Conservation (phyloP, 1,140 invertebrate species). For the Venustaconcha ellipsiformis region DNA sequence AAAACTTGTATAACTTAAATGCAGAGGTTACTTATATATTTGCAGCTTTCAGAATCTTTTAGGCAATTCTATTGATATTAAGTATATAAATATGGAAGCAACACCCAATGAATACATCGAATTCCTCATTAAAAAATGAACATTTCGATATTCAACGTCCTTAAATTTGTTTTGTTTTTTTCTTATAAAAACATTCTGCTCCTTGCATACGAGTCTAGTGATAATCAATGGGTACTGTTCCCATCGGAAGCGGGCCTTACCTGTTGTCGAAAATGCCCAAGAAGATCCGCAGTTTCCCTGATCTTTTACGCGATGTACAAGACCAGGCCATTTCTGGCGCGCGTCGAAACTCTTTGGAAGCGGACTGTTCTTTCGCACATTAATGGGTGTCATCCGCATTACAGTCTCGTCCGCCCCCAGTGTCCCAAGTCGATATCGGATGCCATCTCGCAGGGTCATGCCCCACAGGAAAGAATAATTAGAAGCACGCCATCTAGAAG, state of each 20-base stretch:
- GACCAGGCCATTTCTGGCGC: conserved; percentile 78
- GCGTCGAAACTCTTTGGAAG: conserved; percentile 79
- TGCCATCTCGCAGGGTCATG: conserved; percentile 82
- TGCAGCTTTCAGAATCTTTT: too few species aligned
- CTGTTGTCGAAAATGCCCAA: conserved; percentile 90
- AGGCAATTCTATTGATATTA: too few species aligned
- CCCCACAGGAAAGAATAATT: conserved; percentile 90
- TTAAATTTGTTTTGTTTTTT: too few species aligned
- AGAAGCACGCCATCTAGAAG: conserved; percentile 78
- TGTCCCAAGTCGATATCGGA: conserved; percentile 80
- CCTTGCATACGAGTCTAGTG: too few species aligned
- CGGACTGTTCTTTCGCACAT: conserved; percentile 44
- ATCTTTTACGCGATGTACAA: conserved; percentile 82
- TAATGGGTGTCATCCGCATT: conserved; percentile 72
- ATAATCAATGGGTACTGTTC: too few species aligned
- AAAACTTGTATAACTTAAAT: too few species aligned
- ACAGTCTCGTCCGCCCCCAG: conserved; percentile 65
- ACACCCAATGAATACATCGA: too few species aligned
- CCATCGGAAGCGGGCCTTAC: conserved; percentile 20
- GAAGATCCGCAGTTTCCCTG: conserved; percentile 93
- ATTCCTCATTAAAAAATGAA: too few species aligned
- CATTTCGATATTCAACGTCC: too few species aligned
- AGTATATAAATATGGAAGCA: too few species aligned
- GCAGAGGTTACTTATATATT: too few species aligned
- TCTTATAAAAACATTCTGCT: too few species aligned